These are phyloP conservation scores for Conus ventricosus DNA, from an alignment of 1,140 invertebrate genomes.

Conservation along the genomic window DNA sequence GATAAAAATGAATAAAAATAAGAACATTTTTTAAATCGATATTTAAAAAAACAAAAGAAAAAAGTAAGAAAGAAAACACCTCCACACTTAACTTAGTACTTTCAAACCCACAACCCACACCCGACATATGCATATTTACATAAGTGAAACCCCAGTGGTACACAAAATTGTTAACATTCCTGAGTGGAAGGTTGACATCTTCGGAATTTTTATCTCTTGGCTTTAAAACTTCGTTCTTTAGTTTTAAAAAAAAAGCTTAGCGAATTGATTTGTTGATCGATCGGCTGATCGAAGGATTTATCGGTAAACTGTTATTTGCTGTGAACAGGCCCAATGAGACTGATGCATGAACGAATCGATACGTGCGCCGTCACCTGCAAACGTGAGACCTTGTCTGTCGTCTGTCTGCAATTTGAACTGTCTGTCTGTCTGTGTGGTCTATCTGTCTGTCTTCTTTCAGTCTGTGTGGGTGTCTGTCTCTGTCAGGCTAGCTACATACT, in stretches of 20 bases:
- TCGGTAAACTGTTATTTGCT: background rate
- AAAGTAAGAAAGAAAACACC: too few species aligned
- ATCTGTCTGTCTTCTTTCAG: background rate
- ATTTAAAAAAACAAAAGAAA: too few species aligned
- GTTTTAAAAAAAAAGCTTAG: background rate
- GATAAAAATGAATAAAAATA: too few species aligned
- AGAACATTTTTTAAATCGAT: too few species aligned
- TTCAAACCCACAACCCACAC: too few species aligned
- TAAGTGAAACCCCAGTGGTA: too few species aligned
- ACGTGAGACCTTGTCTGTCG: conserved; percentile 17
- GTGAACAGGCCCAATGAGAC: conserved; percentile 12
- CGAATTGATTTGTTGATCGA: too few species aligned
- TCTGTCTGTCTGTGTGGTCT: background rate
- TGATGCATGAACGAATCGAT: background rate
- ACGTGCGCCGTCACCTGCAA: conserved; percentile 25
- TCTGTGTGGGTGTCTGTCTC: background rate
- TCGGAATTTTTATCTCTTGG: background rate
- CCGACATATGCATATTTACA: too few species aligned
- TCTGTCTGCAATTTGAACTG: background rate
- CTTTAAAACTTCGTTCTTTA: background rate
- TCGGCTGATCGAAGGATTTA: background rate
- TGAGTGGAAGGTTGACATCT: background rate
- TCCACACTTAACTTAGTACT: too few species aligned
- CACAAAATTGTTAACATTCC: too few species aligned
- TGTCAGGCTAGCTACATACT: background rate